Evolutionary conservation across 1,140 invertebrate species (phyloP).

Genomic region (Palaemon carinicauda): DNA sequence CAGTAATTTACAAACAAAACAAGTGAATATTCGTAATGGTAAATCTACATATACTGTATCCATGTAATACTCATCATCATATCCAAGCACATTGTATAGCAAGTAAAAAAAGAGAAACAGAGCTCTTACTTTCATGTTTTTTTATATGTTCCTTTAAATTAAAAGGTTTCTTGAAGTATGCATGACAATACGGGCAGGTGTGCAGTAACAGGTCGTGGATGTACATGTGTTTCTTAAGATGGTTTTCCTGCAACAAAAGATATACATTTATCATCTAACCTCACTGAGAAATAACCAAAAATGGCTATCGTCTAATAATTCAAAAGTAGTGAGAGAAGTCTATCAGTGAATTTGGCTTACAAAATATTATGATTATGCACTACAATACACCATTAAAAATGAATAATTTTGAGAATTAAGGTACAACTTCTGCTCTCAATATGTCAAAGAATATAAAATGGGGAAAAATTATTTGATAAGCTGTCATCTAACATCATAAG

Average conservation of each 20-base stretch:
- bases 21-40: background rate
- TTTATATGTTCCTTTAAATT: conserved; percentile 57
- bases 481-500: too few species aligned
- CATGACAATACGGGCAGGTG: conserved; percentile 59
- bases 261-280: background rate
- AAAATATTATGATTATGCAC: too few species aligned
- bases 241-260: conserved; percentile 30
- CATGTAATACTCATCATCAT: too few species aligned
- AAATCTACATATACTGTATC: background rate
- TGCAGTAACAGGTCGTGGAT: conserved; percentile 45
- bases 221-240: conserved; percentile 55
- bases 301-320: too few species aligned
- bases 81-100: background rate
- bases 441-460: too few species aligned
- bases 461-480: too few species aligned
- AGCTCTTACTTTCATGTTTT: conserved; percentile 55
- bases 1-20: too few species aligned
- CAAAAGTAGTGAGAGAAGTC: too few species aligned
- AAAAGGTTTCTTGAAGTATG: conserved; percentile 58
- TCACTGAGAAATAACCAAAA: background rate
- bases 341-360: too few species aligned
- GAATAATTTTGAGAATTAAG: too few species aligned
- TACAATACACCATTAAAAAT: too few species aligned
- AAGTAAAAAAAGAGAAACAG: background rate
- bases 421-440: too few species aligned